Conservation (phyloP, 2,113 vertebrate genomes). For the Parus major region DNA sequence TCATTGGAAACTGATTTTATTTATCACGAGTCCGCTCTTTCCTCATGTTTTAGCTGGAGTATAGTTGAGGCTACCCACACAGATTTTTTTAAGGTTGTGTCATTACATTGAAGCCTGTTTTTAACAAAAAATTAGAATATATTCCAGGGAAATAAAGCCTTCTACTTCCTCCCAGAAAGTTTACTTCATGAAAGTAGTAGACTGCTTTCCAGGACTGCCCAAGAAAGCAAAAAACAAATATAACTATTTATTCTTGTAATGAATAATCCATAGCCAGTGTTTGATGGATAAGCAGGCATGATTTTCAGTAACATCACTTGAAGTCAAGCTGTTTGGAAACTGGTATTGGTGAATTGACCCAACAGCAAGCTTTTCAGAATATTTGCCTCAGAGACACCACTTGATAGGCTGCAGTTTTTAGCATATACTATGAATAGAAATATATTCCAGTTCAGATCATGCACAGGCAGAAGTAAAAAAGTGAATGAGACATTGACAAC, state of each 20-base stretch:
- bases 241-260: not conserved
- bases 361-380: not conserved
- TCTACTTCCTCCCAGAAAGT: constrained; percentile 9
- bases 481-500: not conserved
- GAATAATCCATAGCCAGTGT: not conserved
- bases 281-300: not conserved
- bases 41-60: not conserved
- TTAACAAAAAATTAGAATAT: not conserved
- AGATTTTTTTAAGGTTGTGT: not conserved
- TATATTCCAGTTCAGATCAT: not conserved
- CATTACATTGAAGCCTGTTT: not conserved
- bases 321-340: not conserved
- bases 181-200: not conserved
- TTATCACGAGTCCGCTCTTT: not conserved
- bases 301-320: not conserved
- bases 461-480: not conserved
- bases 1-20: not conserved
- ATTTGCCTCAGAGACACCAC: not conserved
- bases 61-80: not conserved
- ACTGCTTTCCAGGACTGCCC: not conserved
- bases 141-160: constrained; percentile 26
- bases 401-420: not conserved
- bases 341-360: not conserved
- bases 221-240: not conserved
- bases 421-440: not conserved